Conservation (phyloP, 2,888 invertebrate genomes). For the Tineola bisselliella region DNA sequence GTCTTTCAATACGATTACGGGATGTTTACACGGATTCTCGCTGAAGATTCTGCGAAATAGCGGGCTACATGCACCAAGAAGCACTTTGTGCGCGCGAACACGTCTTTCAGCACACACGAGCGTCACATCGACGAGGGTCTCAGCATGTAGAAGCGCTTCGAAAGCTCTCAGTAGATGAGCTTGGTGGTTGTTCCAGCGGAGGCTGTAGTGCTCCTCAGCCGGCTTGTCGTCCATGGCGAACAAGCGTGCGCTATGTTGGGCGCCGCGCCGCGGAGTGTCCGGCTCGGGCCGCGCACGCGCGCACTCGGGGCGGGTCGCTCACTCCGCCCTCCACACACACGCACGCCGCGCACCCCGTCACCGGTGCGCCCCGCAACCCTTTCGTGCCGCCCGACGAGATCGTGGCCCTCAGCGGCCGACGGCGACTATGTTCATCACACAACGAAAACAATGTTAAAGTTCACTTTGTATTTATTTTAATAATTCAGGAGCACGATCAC, state of each 20-base stretch:
- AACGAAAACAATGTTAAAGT: background rate
- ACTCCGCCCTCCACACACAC: conserved; percentile 50
- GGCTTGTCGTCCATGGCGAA: conserved; percentile 57
- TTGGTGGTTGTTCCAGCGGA: conserved; percentile 95
- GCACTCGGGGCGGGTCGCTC: conserved; percentile 31
- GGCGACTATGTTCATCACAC: conserved; percentile 28
- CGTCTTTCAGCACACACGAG: conserved; percentile 87
- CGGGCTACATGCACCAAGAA: conserved; percentile 88
- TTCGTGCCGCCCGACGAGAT: conserved; percentile 2
- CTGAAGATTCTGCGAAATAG: conserved; percentile 89
- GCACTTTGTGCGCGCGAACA: conserved; percentile 90
- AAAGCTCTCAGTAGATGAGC: conserved; percentile 87
- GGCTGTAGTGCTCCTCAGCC: conserved; percentile 83
- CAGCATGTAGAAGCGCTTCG: conserved; percentile 87
- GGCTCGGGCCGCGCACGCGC: conserved; percentile 47
- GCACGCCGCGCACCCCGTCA: conserved; percentile 18
- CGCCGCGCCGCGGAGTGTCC: conserved; percentile 30
- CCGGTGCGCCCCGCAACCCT: conserved; percentile 14
- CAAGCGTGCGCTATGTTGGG: conserved; percentile 41
- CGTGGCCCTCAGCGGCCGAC: conserved; percentile 21
- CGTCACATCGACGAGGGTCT: conserved; percentile 89
- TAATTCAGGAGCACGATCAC: background rate
- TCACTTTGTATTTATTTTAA: background rate
- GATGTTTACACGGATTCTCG: conserved; percentile 93
- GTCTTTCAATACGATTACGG: conserved; percentile 91